Conservation (phyloP, 2,113 vertebrate genomes). For the Petaurus breviceps region DNA sequence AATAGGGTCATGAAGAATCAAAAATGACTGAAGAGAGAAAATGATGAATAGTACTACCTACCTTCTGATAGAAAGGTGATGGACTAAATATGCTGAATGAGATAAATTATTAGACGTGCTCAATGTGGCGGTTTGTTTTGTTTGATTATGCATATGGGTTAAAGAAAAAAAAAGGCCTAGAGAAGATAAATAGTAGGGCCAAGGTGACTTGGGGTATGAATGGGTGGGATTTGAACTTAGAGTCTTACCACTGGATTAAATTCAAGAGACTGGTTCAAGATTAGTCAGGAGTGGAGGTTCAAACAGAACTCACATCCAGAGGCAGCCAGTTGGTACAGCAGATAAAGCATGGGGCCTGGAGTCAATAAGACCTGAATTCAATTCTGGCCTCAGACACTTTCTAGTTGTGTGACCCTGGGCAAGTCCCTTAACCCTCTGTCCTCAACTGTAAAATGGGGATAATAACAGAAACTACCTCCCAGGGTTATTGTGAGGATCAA, state of each 20-base stretch:
- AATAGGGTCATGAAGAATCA: background rate
- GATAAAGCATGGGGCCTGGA: background rate
- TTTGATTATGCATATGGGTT: background rate
- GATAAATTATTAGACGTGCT: background rate
- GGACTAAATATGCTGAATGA: background rate
- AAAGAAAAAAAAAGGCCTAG: background rate
- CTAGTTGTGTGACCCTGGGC: background rate
- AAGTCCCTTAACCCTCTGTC: background rate
- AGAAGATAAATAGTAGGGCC: background rate
- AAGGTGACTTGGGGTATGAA: background rate
- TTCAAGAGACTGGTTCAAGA: slow-evolving; percentile 11
- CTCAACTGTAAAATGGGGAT: background rate
- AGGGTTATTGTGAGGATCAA: background rate
- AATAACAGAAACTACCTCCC: background rate
- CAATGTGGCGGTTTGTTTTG: background rate
- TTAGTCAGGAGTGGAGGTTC: background rate
- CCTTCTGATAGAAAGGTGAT: background rate
- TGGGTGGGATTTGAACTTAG: background rate
- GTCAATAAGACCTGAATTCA: background rate
- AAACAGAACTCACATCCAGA: background rate
- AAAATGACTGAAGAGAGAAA: background rate
- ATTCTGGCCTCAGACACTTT: background rate
- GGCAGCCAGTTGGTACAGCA: background rate
- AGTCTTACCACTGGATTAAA: background rate
- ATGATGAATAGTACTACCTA: background rate